phyloP scores from a whole-genome alignment of 2,113 vertebrate species.

The Mionectes macconnelli region DNA sequence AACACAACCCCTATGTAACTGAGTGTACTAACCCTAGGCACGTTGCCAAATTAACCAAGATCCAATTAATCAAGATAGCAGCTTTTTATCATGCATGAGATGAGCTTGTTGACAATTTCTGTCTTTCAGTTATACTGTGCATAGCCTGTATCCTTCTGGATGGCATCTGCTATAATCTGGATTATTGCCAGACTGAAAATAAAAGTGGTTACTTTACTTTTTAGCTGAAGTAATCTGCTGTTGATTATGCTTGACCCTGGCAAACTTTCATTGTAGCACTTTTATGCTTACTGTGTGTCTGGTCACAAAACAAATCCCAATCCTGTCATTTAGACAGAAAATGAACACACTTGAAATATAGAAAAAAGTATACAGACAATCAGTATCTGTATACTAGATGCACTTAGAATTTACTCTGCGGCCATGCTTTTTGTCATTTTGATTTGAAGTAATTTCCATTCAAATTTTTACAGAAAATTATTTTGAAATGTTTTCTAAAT shows the following conservation, averaged over 20 bases:
- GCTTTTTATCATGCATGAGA: neutral
- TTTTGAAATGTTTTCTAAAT: neutral
- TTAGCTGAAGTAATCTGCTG: neutral
- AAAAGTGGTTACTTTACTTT: neutral
- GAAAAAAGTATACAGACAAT: neutral
- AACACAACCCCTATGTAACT: neutral
- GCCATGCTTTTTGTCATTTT: neutral
- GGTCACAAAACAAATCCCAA: neutral
- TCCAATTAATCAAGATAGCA: neutral
- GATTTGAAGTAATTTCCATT: neutral
- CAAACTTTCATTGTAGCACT: neutral
- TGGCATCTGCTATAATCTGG: constrained; percentile 24
- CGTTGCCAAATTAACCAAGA: neutral
- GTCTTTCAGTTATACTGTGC: neutral
- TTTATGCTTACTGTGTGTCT: neutral
- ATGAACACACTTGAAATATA: neutral
- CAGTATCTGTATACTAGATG: neutral
- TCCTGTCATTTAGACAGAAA: neutral
- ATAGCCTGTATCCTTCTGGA: neutral
- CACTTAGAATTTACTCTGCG: neutral
- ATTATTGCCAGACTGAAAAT: neutral
- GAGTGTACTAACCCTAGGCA: neutral
- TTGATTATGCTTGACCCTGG: neutral
- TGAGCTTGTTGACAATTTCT: neutral
- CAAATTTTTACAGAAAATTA: neutral